These are phyloP conservation scores for Paradisaea rubra DNA, from an alignment of 2,113 vertebrate species.

Conservation along the genomic window DNA sequence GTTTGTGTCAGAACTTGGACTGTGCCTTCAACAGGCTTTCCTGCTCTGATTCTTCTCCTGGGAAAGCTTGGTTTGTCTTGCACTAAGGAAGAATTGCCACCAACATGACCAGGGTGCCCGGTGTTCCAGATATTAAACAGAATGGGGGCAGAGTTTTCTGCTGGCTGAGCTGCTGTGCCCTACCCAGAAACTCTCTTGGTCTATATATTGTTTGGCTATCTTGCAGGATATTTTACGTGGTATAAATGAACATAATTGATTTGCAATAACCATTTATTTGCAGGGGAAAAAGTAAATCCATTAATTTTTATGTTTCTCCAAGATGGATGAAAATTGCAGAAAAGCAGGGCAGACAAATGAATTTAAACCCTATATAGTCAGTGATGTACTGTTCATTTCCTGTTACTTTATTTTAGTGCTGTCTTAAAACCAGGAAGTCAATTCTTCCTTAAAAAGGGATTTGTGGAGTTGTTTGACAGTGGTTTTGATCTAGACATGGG, in stretches of 20 bases:
- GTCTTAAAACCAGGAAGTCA: neutral
- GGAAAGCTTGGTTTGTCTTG: neutral
- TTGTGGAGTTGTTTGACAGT: neutral
- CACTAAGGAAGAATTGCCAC: neutral
- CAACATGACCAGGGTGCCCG: neutral
- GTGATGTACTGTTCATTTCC: fast-evolving
- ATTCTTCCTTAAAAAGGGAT: neutral
- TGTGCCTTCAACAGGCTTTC: neutral
- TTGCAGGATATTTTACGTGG: neutral
- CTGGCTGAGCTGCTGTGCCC: neutral
- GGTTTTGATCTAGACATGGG: neutral
- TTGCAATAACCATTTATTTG: neutral
- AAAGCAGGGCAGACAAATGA: neutral
- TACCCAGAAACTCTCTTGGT: neutral
- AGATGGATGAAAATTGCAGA: neutral
- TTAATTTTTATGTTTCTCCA: neutral
- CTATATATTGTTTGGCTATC: neutral
- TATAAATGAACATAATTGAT: neutral
- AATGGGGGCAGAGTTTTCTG: neutral
- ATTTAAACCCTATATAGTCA: neutral
- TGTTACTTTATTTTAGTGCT: neutral
- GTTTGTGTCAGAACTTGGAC: neutral
- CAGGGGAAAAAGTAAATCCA: neutral
- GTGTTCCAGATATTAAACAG: neutral
- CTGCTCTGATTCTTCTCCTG: neutral